Evolutionary conservation across 2,888 invertebrate genomes (phyloP).

Genomic region (Idaea aversata): DNA sequence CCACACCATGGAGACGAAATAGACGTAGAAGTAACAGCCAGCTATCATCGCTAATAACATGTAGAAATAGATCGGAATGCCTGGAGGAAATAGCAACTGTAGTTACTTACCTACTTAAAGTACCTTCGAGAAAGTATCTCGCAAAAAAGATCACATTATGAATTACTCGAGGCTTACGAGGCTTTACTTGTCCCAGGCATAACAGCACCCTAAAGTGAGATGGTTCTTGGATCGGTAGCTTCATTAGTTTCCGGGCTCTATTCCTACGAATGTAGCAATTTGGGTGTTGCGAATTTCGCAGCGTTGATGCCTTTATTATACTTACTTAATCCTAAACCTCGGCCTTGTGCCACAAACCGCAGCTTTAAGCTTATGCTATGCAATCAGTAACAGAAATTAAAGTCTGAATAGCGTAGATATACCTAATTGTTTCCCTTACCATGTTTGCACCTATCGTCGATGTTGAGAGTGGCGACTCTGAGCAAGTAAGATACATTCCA

Average conservation of each 20-base stretch:
- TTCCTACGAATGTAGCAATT: too few species aligned
- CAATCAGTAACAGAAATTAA: not conserved
- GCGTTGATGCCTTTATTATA: not conserved
- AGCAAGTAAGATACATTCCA: conserved; percentile 43
- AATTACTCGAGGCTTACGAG: not conserved
- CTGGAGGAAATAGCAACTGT: not conserved
- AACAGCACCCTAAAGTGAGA: too few species aligned
- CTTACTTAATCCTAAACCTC: too few species aligned
- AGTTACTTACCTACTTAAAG: not conserved
- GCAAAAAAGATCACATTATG: not conserved
- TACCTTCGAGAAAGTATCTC: not conserved
- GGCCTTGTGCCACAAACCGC: not conserved
- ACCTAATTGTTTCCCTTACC: conserved; percentile 27
- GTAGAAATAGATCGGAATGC: not conserved
- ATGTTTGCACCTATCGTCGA: conserved; percentile 38
- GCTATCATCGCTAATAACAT: not conserved
- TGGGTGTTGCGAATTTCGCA: too few species aligned
- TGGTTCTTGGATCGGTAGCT: too few species aligned
- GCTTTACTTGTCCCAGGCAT: too few species aligned
- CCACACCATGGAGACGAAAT: conserved; percentile 51
- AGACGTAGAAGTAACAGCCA: conserved; percentile 46
- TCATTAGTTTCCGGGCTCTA: too few species aligned
- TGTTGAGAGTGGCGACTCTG: conserved; percentile 39
- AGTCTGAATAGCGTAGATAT: too few species aligned
- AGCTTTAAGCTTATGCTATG: not conserved